phyloP scores from a whole-genome alignment of 2,888 invertebrate species.

The Arge pagana region DNA sequence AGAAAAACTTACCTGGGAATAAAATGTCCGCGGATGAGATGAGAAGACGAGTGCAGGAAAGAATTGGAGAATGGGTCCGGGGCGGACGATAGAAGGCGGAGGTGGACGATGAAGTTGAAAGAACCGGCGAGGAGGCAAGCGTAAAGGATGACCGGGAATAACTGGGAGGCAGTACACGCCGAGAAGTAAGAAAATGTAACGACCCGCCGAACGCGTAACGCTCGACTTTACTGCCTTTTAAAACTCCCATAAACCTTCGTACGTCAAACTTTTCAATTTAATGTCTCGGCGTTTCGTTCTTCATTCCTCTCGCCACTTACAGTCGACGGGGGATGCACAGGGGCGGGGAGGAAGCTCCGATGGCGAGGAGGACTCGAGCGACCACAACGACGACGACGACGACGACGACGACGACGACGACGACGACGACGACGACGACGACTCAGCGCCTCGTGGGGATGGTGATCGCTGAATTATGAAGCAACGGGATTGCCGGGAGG shows the following conservation, averaged over 20 bases:
- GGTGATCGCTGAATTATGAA: conserved; percentile 18
- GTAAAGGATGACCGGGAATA: neutral
- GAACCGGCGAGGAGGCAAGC: neutral
- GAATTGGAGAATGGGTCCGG: too few species aligned
- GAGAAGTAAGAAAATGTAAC: conserved; percentile 49
- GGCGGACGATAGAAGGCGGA: conserved; percentile 11
- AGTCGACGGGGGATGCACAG: neutral
- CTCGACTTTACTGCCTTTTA: conserved; percentile 52
- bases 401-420: conserved; percentile 27
- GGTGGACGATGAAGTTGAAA: conserved; percentile 2
- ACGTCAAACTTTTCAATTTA: conserved; percentile 56
- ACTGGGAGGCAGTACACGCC: conserved; percentile 25
- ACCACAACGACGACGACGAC: conserved; percentile 26
- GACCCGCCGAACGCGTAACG: conserved; percentile 50
- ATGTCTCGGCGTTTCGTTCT: conserved; percentile 44
- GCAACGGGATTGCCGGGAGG: neutral
- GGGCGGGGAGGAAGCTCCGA: neutral
- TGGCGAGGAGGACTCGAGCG: neutral
- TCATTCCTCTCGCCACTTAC: conserved; percentile 40
- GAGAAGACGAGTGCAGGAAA: too few species aligned
- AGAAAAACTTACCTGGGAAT: conserved; percentile 41
- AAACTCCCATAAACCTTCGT: conserved; percentile 51
- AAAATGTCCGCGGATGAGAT: too few species aligned
- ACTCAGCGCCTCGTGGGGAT: conserved; percentile 51
- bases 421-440: conserved; percentile 29